A percentile compares a stretch with the other conserved stretches of the same genome.
These are phyloP conservation scores for Chymomyza amoena DNA, from an alignment of 2,888 invertebrate species.

Conservation along the genomic window DNA sequence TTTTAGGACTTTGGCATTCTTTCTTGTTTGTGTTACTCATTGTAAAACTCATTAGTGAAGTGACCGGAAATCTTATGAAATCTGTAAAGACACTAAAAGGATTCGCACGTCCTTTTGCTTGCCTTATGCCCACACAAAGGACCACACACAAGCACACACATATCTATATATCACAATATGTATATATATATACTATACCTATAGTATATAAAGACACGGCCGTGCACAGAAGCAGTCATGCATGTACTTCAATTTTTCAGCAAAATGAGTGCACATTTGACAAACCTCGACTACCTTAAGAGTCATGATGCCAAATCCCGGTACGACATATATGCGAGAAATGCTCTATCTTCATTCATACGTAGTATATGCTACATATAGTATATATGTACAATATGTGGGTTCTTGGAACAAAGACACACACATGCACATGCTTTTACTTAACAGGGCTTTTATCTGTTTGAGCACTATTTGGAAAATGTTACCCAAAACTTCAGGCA, in stretches of 20 bases:
- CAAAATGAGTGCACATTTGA: conserved; percentile 72
- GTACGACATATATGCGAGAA: conserved; percentile 54
- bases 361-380: background rate
- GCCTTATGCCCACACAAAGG: conserved; percentile 18
- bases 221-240: conserved; percentile 57
- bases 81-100: conserved; percentile 61
- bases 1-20: background rate
- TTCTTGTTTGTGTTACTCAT: conserved; percentile 47
- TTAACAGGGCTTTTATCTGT: background rate
- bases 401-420: background rate
- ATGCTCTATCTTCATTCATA: conserved; percentile 9
- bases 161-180: background rate
- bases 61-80: conserved; percentile 71
- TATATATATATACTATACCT: conserved; percentile 17
- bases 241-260: conserved; percentile 71
- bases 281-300: conserved; percentile 60
- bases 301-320: conserved; percentile 50
- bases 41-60: conserved; percentile 73
- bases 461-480: background rate
- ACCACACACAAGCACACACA: conserved; percentile 4
- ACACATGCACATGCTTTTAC: background rate
- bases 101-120: conserved; percentile 41
- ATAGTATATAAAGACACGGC: background rate
- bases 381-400: background rate
- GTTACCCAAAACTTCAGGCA: background rate